Evolutionary conservation across 2,113 vertebrate genomes (phyloP), one percentile per base, ranked within the genome.

Genomic region (Phycodurus eques): DNA sequence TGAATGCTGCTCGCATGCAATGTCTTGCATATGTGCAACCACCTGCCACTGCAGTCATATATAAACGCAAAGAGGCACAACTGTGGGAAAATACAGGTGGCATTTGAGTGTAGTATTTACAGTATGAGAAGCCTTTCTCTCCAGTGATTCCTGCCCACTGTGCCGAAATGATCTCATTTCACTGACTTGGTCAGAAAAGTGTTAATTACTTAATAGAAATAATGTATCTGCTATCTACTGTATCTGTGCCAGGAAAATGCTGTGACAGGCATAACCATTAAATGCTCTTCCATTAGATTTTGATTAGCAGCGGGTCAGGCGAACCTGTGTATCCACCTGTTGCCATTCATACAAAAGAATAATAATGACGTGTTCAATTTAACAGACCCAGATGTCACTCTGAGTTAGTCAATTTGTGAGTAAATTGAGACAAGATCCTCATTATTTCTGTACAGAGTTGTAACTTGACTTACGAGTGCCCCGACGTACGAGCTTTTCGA

Each of bases 41-140:
- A 64, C 74, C 73, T 72, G 59, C 39, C 27, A 20, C 5, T 42
- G 57, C 62, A 85, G 66, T 67, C 82, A 88, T 83, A 85, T 76
- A 17, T 27, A 2, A 43, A 87, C 74, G 82, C 76, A 83, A 88
- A 87, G 75, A 22, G 9, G 51, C 62, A 43, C 57, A 13, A 11
- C 54, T 13, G 20, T 47, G 13, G 22, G 19, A 53, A 1, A 20
- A 8, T 19, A 8, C 9, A 22, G 8, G 20, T 11, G n/a, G 8
- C 9, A 39, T 39, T 39, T 39, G 6, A 39, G 35, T 39, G 35
- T 3, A 39, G 35, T 39, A 39, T 39, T 39, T 39, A 39, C 35
- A 39, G 53, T 11, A 22, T 11, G 39, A 75, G 53, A 65, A 47
- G 59, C 62, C 14, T 43, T 64, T 43, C 39, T 9, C 13, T 44